Conservation (phyloP, 1,140 invertebrate genomes). For the Asbolus verrucosus region DNA sequence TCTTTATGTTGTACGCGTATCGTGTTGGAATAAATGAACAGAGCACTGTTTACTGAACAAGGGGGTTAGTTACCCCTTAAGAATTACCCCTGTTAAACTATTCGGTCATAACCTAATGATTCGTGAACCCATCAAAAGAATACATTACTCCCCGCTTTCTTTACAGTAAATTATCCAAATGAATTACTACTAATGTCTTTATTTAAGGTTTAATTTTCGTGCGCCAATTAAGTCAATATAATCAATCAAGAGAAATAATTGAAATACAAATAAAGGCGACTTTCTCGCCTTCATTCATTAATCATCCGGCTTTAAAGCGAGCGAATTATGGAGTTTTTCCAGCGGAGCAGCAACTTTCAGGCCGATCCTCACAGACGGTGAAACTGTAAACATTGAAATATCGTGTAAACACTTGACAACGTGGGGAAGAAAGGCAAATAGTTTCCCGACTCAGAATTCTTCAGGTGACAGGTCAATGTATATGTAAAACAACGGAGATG, state of each 20-base stretch:
- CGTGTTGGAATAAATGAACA: slow-evolving; percentile 56
- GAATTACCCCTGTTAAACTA: slow-evolving; percentile 55
- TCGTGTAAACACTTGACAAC: slow-evolving; percentile 52
- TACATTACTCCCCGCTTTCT: slow-evolving; percentile 52
- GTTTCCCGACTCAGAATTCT: background rate
- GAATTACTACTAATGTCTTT: slow-evolving; percentile 53
- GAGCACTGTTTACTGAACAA: slow-evolving; percentile 48
- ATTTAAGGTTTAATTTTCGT: slow-evolving; percentile 47
- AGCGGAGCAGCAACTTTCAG: slow-evolving; percentile 19
- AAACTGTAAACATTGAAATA: slow-evolving; percentile 52
- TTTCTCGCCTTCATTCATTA: slow-evolving; percentile 14
- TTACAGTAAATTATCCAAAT: slow-evolving; percentile 46
- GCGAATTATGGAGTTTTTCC: slow-evolving; percentile 24
- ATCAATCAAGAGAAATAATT: slow-evolving; percentile 51
- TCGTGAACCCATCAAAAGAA: slow-evolving; percentile 57
- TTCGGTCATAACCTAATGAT: slow-evolving; percentile 58
- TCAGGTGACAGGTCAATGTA: slow-evolving; percentile 45
- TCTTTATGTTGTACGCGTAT: slow-evolving; percentile 56
- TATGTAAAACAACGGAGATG: slow-evolving; percentile 9
- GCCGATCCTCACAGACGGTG: slow-evolving; percentile 40
- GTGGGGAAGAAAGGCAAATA: slow-evolving; percentile 42
- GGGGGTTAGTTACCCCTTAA: slow-evolving; percentile 47
- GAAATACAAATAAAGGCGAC: slow-evolving; percentile 51
- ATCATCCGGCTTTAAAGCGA: slow-evolving; percentile 21
- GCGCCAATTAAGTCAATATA: slow-evolving; percentile 49